Conservation (phyloP, 2,888 invertebrate species). For the Brachyptera risi region DNA sequence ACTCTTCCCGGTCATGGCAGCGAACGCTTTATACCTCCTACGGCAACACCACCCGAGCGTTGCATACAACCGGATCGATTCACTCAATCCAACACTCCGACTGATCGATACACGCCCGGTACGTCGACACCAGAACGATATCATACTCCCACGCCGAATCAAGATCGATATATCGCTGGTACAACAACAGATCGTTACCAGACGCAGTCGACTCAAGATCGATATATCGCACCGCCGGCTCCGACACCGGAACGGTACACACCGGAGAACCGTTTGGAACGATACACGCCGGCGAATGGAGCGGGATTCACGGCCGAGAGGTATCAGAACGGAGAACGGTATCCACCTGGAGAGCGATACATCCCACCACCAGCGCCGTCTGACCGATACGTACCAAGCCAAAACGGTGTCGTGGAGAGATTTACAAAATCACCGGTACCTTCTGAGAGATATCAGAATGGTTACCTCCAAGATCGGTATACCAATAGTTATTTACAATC, state of each 20-base stretch:
- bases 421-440: slow-evolving; percentile 36
- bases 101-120: neutral
- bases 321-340: slow-evolving; percentile 7
- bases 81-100: neutral
- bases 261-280: slow-evolving; percentile 3
- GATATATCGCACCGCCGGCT: slow-evolving; percentile 24
- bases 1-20: slow-evolving; percentile 47
- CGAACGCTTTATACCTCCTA: slow-evolving; percentile 50
- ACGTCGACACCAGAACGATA: slow-evolving; percentile 9
- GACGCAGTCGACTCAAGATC: neutral
- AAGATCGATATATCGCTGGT: slow-evolving; percentile 21
- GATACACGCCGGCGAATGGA: neutral
- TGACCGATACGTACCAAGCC: slow-evolving; percentile 39
- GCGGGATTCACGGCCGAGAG: neutral
- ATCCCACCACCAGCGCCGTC: slow-evolving; percentile 34
- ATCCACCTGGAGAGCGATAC: slow-evolving; percentile 26
- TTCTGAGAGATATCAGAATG: slow-evolving; percentile 39
- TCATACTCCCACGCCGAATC: slow-evolving; percentile 8
- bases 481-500: slow-evolving; percentile 42
- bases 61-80: no score
- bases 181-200: slow-evolving; percentile 8
- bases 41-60: slow-evolving; percentile 39
- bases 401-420: slow-evolving; percentile 44
- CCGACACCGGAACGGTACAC: slow-evolving; percentile 19
- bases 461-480: slow-evolving; percentile 39